Percentiles rank a stretch among this genome's conserved stretches.
These are phyloP conservation scores for Pipra filicauda DNA, from an alignment of 2,113 vertebrate genomes.

Conservation along the genomic window DNA sequence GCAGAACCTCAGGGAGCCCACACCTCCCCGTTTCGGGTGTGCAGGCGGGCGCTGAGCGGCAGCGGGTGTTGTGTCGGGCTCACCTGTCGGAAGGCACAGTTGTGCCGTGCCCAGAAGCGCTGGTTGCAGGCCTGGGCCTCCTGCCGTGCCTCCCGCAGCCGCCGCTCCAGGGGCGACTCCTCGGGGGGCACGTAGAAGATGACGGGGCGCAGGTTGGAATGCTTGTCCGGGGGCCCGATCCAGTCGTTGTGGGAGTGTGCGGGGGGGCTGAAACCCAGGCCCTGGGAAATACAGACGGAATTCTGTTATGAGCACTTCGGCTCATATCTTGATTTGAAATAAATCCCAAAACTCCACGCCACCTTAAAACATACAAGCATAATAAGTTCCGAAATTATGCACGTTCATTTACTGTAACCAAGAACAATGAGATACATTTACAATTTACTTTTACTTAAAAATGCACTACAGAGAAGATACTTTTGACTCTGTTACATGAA, in stretches of 20 bases:
- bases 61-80: rapidly evolving
- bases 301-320: rapidly evolving
- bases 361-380: rapidly evolving
- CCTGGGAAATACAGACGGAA: constrained; percentile 55
- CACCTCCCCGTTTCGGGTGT: rapidly evolving
- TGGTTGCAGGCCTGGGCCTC: constrained; percentile 93
- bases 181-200: constrained; percentile 79
- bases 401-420: rapidly evolving
- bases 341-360: not conserved
- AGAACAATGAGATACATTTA: rapidly evolving
- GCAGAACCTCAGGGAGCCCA: not conserved
- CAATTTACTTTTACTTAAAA: not conserved
- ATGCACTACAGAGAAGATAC: too few species aligned
- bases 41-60: rapidly evolving
- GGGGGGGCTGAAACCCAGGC: constrained; percentile 73
- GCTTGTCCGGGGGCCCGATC: constrained; percentile 90
- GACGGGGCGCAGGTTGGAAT: constrained; percentile 89
- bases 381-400: not conserved
- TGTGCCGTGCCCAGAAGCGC: constrained; percentile 89
- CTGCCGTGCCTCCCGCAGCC: constrained; percentile 83
- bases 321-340: rapidly evolving
- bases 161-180: constrained; percentile 81
- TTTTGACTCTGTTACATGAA: not conserved
- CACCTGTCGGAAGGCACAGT: constrained; percentile 84
- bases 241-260: constrained; percentile 81